Base-by-base conservation (phyloP, 2,888 invertebrate genomes). In the Catonia carolina region DNA sequence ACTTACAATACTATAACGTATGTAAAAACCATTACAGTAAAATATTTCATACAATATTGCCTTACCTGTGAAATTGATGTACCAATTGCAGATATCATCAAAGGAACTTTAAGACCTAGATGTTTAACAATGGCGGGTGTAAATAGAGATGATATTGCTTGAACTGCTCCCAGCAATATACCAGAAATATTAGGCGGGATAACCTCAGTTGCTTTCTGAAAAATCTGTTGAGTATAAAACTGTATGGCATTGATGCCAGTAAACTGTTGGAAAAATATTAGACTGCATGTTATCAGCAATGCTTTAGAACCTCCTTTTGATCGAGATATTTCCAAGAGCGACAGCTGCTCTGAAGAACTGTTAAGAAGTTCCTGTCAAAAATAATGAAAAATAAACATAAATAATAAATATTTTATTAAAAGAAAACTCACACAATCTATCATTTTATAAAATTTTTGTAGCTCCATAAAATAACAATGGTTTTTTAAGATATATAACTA, bases 251-350 rank as follows among this genome's bases (percentile, higher is more conserved):
- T 42, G 18, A 42, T 42, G 14, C 42, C 42, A 6, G 42, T 22
- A 18, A 42, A 42, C 42, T 42, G 42, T 22, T 42, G 42, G 42
- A 42, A 22, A 22, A 42, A 42, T n/a, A 42, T 18, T n/a, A 42
- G 18, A 12, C 18, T 18, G 7, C 42, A 42, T 12, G 42, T 42
- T 6, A 42, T 18, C 17, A 22, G 6, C 2, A 42, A 18, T 7
- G 42, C 42, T n/a, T 22, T 18, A n/a, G 22, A 22, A 18, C 42
- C 42, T 8, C 42, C 42, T 18, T 18, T 18, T n/a, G 42, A 42
- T n/a, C 18, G 10, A n/a, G 20, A 17, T 22, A 42, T 42, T 3
- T 22, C 42, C 2, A 8, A 4, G 2, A 42, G 18, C 42, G 42
- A 22, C 18, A 42, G 42, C 20, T 42, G 42, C 2, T 42, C n/a